Base-by-base conservation (phyloP, 2,888 invertebrate species). In the Melitaea athalia region DNA sequence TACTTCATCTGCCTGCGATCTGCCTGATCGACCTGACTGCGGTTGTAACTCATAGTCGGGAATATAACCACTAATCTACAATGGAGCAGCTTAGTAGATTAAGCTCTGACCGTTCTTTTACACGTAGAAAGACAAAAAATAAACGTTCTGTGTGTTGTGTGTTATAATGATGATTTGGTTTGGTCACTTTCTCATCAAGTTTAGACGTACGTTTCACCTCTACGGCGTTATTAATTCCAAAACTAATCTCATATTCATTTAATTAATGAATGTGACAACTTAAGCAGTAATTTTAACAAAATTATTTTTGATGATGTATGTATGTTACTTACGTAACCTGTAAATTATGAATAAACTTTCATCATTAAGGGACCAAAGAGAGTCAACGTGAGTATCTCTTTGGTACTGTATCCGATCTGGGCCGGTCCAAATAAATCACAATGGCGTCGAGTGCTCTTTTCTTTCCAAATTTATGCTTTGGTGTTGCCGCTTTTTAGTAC, bases 341-440 rank as follows among this genome's bases (percentile, higher is more conserved):
- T 38, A 63, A 67, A 67, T 67, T 70, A 64, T 67, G 61, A 71
- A 71, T 69, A 66, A 71, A 64, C 53, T 67, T 67, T 60, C 63
- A 63, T 67, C 69, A 67, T 69, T 67, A 67, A 63, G 63, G 67
- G 66, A 66, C 63, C 63, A 69, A 59, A 69, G 67, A 52, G 60
- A 63, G 59, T 17, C 59, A 67, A 63, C 63, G 53, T 67, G 43
- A 69, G 67, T 67, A 69, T 55, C 65, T 59, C 66, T 47, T 59
- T 69, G 66, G 63, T 63, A 63, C 57, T 66, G 66, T 66, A 52
- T n/a, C 59, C 49, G 63, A 60, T 63, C 67, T 67, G 63, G 63
- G 63, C 60, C 63, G 63, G 66, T 53, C 71, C 69, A 67, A 71
- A 71, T 71, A 69, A 69, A 71, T 61, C 61, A 57, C 69, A 71